phyloP scores from a whole-genome alignment of 2,797 vertebrate genomes.

The Eremophila alpestris region DNA sequence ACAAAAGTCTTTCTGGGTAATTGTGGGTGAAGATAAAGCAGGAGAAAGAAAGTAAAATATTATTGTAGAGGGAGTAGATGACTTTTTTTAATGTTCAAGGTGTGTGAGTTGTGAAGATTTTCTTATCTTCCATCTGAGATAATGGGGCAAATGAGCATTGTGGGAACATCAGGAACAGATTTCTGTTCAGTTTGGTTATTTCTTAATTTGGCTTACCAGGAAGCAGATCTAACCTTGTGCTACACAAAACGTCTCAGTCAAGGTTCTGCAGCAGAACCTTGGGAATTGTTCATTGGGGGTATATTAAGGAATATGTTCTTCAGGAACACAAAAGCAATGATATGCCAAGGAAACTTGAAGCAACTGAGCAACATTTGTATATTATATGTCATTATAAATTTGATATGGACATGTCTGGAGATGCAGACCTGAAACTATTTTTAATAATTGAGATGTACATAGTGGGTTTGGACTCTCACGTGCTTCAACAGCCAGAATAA shows the following conservation, averaged over 20 bases:
- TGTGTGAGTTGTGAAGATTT: background rate
- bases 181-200: background rate
- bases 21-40: background rate
- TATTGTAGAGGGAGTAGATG: background rate
- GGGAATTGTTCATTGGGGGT: background rate
- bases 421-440: background rate
- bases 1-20: background rate
- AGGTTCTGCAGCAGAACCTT: background rate
- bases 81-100: background rate
- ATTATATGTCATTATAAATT: background rate
- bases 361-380: background rate
- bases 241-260: background rate
- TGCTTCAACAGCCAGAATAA: background rate
- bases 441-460: background rate
- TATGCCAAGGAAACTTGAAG: background rate
- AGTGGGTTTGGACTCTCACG: accelerated
- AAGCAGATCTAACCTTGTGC: background rate
- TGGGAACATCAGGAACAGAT: background rate
- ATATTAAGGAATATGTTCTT: background rate
- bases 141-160: background rate
- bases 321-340: background rate
- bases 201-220: background rate
- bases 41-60: background rate
- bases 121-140: background rate
- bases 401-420: background rate